Conservation (phyloP, 2,113 vertebrate genomes). For the Psittacula cyanocephala region DNA sequence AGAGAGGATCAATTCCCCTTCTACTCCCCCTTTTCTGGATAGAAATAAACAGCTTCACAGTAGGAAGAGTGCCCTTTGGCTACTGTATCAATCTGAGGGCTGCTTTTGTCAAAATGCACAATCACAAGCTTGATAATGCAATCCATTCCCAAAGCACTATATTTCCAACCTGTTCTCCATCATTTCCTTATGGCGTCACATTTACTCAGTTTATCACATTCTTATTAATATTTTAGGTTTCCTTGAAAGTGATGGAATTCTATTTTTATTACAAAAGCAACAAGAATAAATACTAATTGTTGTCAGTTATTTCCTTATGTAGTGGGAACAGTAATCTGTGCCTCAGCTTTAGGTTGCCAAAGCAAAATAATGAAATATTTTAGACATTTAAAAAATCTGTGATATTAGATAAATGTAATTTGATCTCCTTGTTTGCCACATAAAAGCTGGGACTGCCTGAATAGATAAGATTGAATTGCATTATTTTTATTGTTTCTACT, state of each 20-base stretch:
- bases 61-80: conserved; percentile 70
- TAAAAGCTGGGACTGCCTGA: conserved; percentile 65
- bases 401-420: conserved; percentile 69
- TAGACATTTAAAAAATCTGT: conserved; percentile 65
- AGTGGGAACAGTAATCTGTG: conserved; percentile 68
- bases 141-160: conserved; percentile 66
- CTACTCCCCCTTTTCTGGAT: background rate
- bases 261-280: conserved; percentile 73
- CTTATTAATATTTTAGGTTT: conserved; percentile 72
- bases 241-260: conserved; percentile 72
- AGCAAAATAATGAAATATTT: conserved; percentile 69
- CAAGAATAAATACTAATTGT: conserved; percentile 72
- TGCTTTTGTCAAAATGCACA: conserved; percentile 71
- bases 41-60: conserved; percentile 56
- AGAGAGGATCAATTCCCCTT: conserved; percentile 31
- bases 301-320: conserved; percentile 69
- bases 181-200: conserved; percentile 70
- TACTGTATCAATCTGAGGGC: conserved; percentile 64
- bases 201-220: conserved; percentile 68
- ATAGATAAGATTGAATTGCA: conserved; percentile 65
- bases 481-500: conserved; percentile 64
- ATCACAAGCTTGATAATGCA: conserved; percentile 67
- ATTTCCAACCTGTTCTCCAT: conserved; percentile 71
- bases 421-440: conserved; percentile 67
- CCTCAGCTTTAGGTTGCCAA: conserved; percentile 60